phyloP scores from a whole-genome alignment of 2,797 vertebrate genomes.

The Dendrocincla fuliginosa region DNA sequence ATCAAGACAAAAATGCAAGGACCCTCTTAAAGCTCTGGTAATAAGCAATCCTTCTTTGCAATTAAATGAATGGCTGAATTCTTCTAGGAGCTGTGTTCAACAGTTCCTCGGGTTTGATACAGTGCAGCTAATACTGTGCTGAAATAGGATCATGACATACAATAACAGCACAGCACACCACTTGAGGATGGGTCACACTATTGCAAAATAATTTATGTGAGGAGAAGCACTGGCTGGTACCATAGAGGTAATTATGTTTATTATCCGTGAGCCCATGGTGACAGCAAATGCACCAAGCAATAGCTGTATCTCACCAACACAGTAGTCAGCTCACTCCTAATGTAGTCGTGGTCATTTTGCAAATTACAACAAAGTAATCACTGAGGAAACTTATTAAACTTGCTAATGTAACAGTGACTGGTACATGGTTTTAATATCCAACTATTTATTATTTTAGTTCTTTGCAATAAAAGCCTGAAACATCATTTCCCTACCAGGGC shows the following conservation, averaged over 20 bases:
- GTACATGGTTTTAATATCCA: not conserved
- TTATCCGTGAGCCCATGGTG: slow-evolving; percentile 5
- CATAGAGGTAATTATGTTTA: not conserved
- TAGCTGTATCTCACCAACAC: not conserved
- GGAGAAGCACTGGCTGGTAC: not conserved
- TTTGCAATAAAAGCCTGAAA: not conserved
- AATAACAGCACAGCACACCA: not conserved
- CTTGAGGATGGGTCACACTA: not conserved
- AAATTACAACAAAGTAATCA: not conserved
- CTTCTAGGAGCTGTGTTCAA: not conserved
- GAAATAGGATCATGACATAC: not conserved
- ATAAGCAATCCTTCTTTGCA: not conserved
- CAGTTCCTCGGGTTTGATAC: not conserved
- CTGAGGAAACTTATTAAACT: not conserved
- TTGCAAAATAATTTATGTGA: slow-evolving; percentile 5
- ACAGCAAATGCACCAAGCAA: not conserved
- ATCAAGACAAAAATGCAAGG: not conserved
- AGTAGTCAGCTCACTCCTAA: not conserved
- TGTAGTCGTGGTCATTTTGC: not conserved
- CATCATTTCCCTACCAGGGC: not conserved
- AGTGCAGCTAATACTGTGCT: not conserved
- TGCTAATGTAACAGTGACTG: not conserved
- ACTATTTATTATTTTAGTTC: not conserved
- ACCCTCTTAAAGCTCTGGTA: not conserved
- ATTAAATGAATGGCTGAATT: not conserved